Conservation (phyloP, 2,113 vertebrate species). For the Gila orcuttii region DNA sequence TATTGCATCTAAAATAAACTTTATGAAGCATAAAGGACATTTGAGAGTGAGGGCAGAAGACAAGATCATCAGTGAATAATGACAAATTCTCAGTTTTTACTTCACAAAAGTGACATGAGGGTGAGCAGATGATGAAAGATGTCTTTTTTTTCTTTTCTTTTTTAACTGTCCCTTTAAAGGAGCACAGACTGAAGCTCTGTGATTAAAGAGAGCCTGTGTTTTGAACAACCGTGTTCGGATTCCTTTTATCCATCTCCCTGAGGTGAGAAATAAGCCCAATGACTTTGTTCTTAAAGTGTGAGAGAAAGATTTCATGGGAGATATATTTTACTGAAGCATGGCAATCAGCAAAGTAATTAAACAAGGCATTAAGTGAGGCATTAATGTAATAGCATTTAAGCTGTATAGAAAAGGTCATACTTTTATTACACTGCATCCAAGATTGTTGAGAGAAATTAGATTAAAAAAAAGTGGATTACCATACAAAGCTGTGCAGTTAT, state of each 20-base stretch:
- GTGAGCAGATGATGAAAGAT: slow-evolving; percentile 1
- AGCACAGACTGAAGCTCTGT: background rate
- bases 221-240: background rate
- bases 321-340: slow-evolving; percentile 43
- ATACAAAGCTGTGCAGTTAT: background rate
- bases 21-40: background rate
- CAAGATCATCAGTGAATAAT: slow-evolving; percentile 13
- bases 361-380: slow-evolving; percentile 58
- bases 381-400: slow-evolving; percentile 70
- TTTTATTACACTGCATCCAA: slow-evolving; percentile 56
- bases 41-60: background rate
- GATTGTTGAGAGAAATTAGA: background rate
- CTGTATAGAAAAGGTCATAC: slow-evolving; percentile 66
- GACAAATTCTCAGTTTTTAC: background rate
- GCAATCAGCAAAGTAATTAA: slow-evolving; percentile 64
- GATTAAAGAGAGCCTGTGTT: slow-evolving; percentile 5
- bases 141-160: background rate
- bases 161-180: background rate
- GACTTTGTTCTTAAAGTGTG: slow-evolving; percentile 31
- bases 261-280: slow-evolving; percentile 45
- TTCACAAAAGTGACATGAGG: background rate
- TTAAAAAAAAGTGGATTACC: background rate
- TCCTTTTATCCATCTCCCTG: slow-evolving; percentile 10
- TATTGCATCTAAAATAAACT: background rate
- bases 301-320: slow-evolving; percentile 35